phyloP scores from a whole-genome alignment of 2,113 vertebrate genomes.

The Myrmecobius fasciatus region DNA sequence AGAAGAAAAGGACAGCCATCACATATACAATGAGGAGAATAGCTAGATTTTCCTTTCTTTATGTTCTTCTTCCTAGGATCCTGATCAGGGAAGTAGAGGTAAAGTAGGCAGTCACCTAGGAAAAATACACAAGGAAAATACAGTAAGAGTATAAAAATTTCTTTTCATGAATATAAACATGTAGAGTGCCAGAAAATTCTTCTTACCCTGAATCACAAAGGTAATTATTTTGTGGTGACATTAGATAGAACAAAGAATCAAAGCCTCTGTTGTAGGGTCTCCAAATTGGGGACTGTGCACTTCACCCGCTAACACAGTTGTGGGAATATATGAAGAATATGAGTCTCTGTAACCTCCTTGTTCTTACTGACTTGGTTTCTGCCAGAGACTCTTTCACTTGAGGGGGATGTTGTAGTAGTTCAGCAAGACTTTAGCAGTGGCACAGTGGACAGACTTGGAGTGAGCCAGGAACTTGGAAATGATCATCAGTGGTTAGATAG shows the following conservation, averaged over 20 bases:
- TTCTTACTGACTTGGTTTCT: background rate
- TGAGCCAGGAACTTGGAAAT: background rate
- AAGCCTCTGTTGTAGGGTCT: background rate
- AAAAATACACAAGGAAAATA: background rate
- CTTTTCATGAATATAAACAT: background rate
- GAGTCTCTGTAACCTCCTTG: background rate
- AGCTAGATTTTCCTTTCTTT: no score
- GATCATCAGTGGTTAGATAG: background rate
- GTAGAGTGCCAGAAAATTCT: background rate
- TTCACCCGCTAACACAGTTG: background rate
- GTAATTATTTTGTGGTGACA: background rate
- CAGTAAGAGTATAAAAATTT: background rate
- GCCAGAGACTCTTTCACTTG: background rate
- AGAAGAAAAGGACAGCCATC: no score
- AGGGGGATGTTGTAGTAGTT: background rate
- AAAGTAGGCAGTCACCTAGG: background rate
- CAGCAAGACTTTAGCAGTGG: no score
- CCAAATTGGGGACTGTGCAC: background rate
- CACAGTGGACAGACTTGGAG: background rate
- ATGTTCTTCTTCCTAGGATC: background rate
- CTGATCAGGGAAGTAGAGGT: background rate
- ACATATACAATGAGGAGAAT: no score
- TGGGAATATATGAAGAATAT: background rate
- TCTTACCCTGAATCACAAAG: background rate
- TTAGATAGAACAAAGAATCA: background rate